These are phyloP conservation scores for Trissoscelio sp. DNA, from an alignment of 2,888 invertebrate genomes.

Conservation along the genomic window DNA sequence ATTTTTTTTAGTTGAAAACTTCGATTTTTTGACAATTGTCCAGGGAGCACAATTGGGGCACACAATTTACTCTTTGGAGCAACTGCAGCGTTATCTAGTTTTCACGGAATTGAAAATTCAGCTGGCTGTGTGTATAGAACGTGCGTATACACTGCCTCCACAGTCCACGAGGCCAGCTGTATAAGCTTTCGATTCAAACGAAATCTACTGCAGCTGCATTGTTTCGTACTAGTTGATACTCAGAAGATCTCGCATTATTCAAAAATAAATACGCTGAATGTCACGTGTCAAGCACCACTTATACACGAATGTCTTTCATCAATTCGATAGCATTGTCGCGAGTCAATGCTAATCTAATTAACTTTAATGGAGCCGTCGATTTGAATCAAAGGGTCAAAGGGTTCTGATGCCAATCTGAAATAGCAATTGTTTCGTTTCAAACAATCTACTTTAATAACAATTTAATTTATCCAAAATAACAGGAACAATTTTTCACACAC, in stretches of 20 bases:
- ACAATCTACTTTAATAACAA: too few species aligned
- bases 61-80: background rate
- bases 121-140: slow-evolving; percentile 55
- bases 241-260: slow-evolving; percentile 48
- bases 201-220: slow-evolving; percentile 65
- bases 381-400: slow-evolving; percentile 24
- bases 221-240: slow-evolving; percentile 51
- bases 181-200: slow-evolving; percentile 61
- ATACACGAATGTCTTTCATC: slow-evolving; percentile 22
- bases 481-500: too few species aligned
- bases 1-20: too few species aligned
- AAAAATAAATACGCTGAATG: slow-evolving; percentile 50
- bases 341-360: slow-evolving; percentile 17
- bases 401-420: slow-evolving; percentile 1
- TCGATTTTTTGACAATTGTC: too few species aligned
- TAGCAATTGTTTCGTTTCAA: background rate
- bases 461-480: too few species aligned
- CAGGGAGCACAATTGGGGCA: too few species aligned
- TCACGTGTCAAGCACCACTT: slow-evolving; percentile 50
- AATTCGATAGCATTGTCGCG: slow-evolving; percentile 1
- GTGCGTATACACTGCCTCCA: slow-evolving; percentile 53
- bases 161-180: slow-evolving; percentile 57
- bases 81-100: slow-evolving; percentile 63
- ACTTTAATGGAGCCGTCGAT: slow-evolving; percentile 25
- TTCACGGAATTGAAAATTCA: slow-evolving; percentile 60